phyloP scores from a whole-genome alignment of 2,888 invertebrate genomes.

The Agriotes lineatus region DNA sequence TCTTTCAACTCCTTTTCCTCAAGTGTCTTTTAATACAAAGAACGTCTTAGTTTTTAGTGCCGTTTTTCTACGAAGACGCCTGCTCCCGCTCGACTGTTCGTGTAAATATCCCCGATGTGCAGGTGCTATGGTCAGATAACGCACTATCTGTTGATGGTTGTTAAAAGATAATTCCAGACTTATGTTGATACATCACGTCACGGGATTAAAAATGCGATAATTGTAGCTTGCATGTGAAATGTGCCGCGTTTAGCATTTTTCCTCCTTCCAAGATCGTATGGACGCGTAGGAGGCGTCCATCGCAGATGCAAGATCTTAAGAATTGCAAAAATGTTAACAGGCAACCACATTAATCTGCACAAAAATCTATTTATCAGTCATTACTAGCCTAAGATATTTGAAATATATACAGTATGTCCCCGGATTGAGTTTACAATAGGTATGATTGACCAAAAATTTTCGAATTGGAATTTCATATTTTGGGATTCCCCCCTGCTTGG shows the following conservation, averaged over 20 bases:
- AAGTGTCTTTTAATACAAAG: conserved; percentile 18
- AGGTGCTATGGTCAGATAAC: conserved; percentile 18
- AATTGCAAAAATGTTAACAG: too few relatives aligned
- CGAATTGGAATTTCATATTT: too few relatives aligned
- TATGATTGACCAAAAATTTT: too few relatives aligned
- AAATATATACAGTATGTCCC: too few relatives aligned
- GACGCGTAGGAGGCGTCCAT: too few relatives aligned
- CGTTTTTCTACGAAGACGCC: conserved; percentile 1
- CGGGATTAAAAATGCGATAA: conserved; percentile 17
- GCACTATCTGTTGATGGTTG: conserved; percentile 13
- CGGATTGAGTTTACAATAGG: too few relatives aligned
- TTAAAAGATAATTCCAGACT: conserved; percentile 12
- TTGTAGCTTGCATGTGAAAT: conserved; percentile 3
- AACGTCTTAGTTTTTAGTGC: conserved; percentile 8
- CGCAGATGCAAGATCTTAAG: too few relatives aligned
- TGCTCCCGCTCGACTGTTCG: not conserved
- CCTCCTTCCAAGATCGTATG: not conserved
- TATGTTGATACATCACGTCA: conserved; percentile 24
- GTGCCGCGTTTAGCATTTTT: not conserved
- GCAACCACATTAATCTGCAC: too few relatives aligned
- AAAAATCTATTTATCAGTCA: too few relatives aligned
- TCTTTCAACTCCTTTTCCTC: conserved; percentile 16
- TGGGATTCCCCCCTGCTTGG: too few relatives aligned
- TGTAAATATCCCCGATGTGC: conserved; percentile 15
- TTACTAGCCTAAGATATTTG: too few relatives aligned